Evolutionary conservation across 2,888 invertebrate species (phyloP).

Genomic region (Eristalis intricaria): DNA sequence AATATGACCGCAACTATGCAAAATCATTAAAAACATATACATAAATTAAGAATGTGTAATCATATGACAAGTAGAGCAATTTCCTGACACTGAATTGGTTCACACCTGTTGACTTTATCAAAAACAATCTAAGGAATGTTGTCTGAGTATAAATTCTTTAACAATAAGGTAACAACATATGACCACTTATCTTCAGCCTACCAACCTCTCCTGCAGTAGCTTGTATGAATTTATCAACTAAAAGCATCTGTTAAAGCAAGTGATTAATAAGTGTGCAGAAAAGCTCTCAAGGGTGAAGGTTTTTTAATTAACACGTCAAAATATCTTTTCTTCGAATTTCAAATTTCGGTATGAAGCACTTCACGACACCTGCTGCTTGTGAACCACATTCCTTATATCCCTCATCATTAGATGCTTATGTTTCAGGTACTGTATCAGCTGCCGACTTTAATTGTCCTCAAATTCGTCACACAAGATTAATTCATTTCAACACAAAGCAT

Average conservation of each 20-base stretch:
- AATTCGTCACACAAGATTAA: neutral
- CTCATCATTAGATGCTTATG: neutral
- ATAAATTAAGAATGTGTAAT: no score
- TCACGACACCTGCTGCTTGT: constrained; percentile 8
- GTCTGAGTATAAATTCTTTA: neutral
- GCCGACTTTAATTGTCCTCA: neutral
- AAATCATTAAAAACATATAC: no score
- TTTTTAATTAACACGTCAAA: no score
- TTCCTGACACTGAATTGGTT: neutral
- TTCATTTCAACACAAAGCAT: neutral
- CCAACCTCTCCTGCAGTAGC: no score
- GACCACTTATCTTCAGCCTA: no score
- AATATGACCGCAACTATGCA: no score
- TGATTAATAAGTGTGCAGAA: no score
- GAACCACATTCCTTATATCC: neutral
- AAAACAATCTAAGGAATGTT: neutral
- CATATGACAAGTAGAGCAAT: neutral
- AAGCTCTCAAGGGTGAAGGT: no score
- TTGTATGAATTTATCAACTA: no score
- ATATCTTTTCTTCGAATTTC: no score
- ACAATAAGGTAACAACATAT: no score
- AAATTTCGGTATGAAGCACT: neutral
- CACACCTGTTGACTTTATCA: neutral
- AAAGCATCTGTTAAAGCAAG: no score
- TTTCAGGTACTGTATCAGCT: neutral